Evolutionary conservation across 2,113 vertebrate species (phyloP), one percentile per base, ranked within the genome.

Genomic region (Ammodytes marinus): DNA sequence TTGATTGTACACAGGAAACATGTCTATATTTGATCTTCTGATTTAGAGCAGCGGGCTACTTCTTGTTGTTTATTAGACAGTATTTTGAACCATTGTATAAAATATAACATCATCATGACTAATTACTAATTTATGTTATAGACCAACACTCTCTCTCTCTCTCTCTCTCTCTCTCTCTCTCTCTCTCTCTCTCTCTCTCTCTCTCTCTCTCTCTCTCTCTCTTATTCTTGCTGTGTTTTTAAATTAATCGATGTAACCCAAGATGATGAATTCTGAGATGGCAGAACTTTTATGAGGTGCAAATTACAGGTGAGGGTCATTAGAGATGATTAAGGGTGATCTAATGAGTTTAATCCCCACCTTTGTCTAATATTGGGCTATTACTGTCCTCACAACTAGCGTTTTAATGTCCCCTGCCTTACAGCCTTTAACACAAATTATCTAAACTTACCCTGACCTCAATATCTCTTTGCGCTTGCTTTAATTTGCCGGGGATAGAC

Each of bases 361-460:
- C 84, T 83, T 85, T 90, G 79, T 85, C 73, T 84, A 83, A 88
- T 89, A 88, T 88, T 84, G 79, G 79, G 46, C 78, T 83, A 81
- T 86, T 84, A 88, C 78, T 68, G 79, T 86, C 74, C 19, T 68
- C 61, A 61, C 80, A 79, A 83, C 74, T 82, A 89, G 83, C 57
- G 79, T 86, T 82, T 86, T 89, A 89, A 89, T 88, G 83, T 67
- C 70, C 74, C 27, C 74, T 59, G 67, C 74, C 79, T 83, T 50
- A 37, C 65, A 89, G 87, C 77, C 68, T 88, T 86, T 83, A 83
- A 86, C 77, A 81, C 70, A 74, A 86, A 89, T 89, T 80, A 84
- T 61, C 82, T 67, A 84, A 87, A 84, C 77, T 74, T 77, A 89
- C 68, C 73, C 67, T 88, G 85, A 92, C 83, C 83, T 88, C 74